phyloP scores from a whole-genome alignment of 2,888 invertebrate species.

The Apeira syringaria region DNA sequence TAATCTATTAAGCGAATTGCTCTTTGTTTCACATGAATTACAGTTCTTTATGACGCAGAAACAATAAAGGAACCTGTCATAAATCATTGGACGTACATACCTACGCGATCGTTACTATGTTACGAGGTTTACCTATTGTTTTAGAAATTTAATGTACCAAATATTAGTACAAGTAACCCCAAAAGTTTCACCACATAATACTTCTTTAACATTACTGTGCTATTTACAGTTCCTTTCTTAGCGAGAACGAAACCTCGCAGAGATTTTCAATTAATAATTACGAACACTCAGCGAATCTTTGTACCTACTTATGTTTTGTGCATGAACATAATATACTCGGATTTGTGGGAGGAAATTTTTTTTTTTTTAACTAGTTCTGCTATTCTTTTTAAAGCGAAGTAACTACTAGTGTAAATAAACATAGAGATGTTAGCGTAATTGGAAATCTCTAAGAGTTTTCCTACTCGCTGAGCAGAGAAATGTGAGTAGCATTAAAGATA shows the following conservation, averaged over 20 bases:
- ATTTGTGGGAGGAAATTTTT: no score
- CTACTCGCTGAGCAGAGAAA: no score
- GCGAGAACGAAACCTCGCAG: not conserved
- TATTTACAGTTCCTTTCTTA: not conserved
- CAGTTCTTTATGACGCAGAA: constrained; percentile 75
- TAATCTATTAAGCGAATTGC: constrained; percentile 81
- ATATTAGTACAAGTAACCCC: not conserved
- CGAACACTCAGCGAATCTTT: no score
- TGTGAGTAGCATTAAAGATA: no score
- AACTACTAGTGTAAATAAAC: no score
- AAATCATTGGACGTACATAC: constrained; percentile 73
- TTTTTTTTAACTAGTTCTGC: no score
- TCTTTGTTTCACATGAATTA: constrained; percentile 79
- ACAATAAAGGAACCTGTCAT: constrained; percentile 76
- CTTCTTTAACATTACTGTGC: not conserved
- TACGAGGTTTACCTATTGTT: constrained; percentile 65
- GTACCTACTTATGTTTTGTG: no score
- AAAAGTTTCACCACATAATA: not conserved
- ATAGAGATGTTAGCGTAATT: no score
- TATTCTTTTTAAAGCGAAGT: no score
- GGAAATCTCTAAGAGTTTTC: no score
- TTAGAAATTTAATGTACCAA: constrained; percentile 52
- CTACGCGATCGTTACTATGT: constrained; percentile 62
- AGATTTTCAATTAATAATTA: no score
- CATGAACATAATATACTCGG: no score